Conservation (phyloP, 2,888 invertebrate genomes). For the Caenorhabditis afra region DNA sequence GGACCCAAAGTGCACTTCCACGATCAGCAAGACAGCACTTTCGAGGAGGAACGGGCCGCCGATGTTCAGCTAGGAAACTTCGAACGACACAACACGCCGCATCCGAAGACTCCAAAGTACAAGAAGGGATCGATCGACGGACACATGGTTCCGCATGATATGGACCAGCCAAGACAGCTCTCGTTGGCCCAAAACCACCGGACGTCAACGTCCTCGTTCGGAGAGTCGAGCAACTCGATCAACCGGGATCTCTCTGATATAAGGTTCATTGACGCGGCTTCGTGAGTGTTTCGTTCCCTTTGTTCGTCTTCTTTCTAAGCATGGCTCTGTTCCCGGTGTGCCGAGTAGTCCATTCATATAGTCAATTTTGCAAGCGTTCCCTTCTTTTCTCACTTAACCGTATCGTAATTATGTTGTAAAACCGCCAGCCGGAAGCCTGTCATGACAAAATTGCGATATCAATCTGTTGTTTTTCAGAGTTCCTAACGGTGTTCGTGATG, state of each 20-base stretch:
- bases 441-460: too few relatives aligned
- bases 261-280: slow-evolving; percentile 56
- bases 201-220: slow-evolving; percentile 48
- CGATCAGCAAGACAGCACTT: slow-evolving; percentile 72
- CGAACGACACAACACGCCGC: slow-evolving; percentile 94
- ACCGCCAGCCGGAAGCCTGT: not conserved
- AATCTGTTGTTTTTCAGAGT: slow-evolving; percentile 18
- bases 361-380: too few relatives aligned
- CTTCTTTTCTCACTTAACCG: too few relatives aligned
- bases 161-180: slow-evolving; percentile 40
- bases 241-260: slow-evolving; percentile 47
- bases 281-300: slow-evolving; percentile 55
- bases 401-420: not conserved
- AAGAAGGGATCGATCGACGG: slow-evolving; percentile 81
- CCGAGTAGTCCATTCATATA: too few relatives aligned
- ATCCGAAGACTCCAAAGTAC: slow-evolving; percentile 85
- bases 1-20: slow-evolving; percentile 81
- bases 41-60: slow-evolving; percentile 82
- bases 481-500: slow-evolving; percentile 39
- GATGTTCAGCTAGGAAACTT: slow-evolving; percentile 81
- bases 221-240: slow-evolving; percentile 41
- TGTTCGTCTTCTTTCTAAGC: slow-evolving; percentile 24
- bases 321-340: not conserved
- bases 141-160: slow-evolving; percentile 80
- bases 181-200: slow-evolving; percentile 23